Percentiles rank a stretch among this genome's conserved stretches.
Conservation (phyloP, 2,797 vertebrate species). For the Gouania willdenowi region DNA sequence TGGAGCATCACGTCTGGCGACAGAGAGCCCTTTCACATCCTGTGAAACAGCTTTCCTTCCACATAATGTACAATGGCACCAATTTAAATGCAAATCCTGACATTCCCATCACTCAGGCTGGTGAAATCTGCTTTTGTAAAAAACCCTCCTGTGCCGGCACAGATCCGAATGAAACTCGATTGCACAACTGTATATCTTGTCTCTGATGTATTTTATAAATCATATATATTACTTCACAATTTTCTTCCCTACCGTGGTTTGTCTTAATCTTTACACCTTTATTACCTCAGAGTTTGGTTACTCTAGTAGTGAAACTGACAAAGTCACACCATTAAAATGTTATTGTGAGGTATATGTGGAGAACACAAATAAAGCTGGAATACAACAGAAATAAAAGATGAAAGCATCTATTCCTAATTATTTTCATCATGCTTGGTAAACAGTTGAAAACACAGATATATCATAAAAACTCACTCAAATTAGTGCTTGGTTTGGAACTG, state of each 20-base stretch:
- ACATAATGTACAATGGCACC: conserved; percentile 67
- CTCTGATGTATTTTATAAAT: too few relatives aligned
- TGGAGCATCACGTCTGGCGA: conserved; percentile 35
- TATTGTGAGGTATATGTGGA: conserved; percentile 17
- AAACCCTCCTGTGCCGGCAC: conserved; percentile 28
- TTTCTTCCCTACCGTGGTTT: too few relatives aligned
- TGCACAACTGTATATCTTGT: conserved; percentile 48
- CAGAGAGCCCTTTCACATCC: conserved; percentile 44
- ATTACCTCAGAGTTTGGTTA: conserved; percentile 47
- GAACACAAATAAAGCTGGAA: conserved; percentile 9
- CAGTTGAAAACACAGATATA: conserved; percentile 40
- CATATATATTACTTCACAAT: too few relatives aligned
- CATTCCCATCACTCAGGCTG: conserved; percentile 68
- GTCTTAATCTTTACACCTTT: conserved; percentile 18
- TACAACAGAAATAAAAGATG: too few relatives aligned
- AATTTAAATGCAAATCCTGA: conserved; percentile 83
- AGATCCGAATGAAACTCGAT: conserved; percentile 55
- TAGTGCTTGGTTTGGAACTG: conserved; percentile 21
- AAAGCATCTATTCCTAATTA: too few relatives aligned
- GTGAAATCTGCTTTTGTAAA: conserved; percentile 38
- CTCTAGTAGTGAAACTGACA: conserved; percentile 25
- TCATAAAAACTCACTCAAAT: conserved; percentile 65
- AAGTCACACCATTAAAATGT: conserved; percentile 44
- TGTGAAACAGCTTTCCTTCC: conserved; percentile 42
- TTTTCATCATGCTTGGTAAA: too few relatives aligned